phyloP scores from a whole-genome alignment of 2,797 vertebrate genomes.

The Sorex maritimensis region DNA sequence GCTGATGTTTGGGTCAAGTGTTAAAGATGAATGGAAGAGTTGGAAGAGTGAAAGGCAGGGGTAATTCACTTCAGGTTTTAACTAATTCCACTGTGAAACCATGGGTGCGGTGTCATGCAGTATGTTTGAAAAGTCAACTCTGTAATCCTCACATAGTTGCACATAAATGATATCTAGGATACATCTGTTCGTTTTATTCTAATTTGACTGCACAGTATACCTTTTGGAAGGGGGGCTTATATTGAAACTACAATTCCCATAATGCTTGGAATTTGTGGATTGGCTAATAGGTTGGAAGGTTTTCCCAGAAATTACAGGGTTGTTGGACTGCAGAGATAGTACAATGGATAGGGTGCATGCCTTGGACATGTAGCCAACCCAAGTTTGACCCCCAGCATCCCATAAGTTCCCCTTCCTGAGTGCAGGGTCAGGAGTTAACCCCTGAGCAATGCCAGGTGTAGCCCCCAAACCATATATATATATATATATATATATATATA shows the following conservation, averaged over 20 bases:
- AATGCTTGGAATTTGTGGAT: not conserved
- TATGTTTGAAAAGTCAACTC: conserved; percentile 59
- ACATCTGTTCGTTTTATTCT: conserved; percentile 68
- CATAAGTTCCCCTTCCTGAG: no score
- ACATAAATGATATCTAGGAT: conserved; percentile 1
- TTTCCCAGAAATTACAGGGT: conserved; percentile 51
- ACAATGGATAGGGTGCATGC: no score
- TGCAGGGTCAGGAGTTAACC: no score
- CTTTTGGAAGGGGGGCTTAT: not conserved
- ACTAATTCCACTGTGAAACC: conserved; percentile 29
- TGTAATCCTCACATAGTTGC: conserved; percentile 1
- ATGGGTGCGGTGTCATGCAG: not conserved
- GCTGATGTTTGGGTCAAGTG: conserved; percentile 30
- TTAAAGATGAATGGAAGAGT: conserved; percentile 57
- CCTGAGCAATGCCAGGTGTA: no score
- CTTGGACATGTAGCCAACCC: no score
- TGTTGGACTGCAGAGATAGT: not conserved
- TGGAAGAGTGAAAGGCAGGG: not conserved
- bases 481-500: no score
- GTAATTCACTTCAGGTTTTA: not conserved
- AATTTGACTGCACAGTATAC: conserved; percentile 36
- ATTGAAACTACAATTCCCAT: conserved; percentile 65
- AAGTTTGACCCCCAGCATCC: no score
- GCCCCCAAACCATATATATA: no score
- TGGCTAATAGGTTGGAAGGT: conserved; percentile 22